A percentile compares a stretch with the other conserved stretches of the same genome.
Conservation (phyloP, 2,888 invertebrate genomes). For the Alitta virens region DNA sequence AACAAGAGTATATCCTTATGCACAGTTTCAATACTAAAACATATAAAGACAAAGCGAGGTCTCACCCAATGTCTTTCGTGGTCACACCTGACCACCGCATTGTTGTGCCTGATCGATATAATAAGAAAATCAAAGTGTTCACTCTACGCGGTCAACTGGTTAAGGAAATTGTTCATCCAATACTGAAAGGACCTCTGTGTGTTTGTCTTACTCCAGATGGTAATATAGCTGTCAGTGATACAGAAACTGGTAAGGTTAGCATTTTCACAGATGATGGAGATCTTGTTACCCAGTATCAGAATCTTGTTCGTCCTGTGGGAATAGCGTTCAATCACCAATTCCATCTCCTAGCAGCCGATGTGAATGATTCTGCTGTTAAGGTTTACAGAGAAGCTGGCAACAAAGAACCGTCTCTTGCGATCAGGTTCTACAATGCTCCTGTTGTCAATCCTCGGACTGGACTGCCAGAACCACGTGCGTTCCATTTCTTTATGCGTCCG, state of each 20-base stretch:
- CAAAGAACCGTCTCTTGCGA: not conserved
- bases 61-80: conserved; percentile 12
- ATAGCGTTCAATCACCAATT: conserved; percentile 4
- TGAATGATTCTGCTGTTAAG: not conserved
- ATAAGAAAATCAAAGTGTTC: conserved; percentile 13
- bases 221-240: conserved; percentile 10
- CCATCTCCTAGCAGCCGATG: conserved; percentile 6
- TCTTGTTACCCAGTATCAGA: not conserved
- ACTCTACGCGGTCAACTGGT: conserved; percentile 10
- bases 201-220: conserved; percentile 2
- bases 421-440: conserved; percentile 1
- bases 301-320: not conserved
- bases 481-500: conserved; percentile 12
- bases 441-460: not conserved
- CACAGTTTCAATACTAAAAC: conserved; percentile 13
- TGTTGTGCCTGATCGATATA: conserved; percentile 12
- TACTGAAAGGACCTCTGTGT: not conserved
- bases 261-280: conserved; percentile 4
- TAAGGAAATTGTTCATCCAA: conserved; percentile 1
- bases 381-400: not conserved
- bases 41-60: conserved; percentile 15
- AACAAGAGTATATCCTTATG: not conserved
- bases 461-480: not conserved
- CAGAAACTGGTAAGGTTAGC: conserved; percentile 1
- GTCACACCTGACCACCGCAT: conserved; percentile 2